Evolutionary conservation across 1,140 invertebrate genomes (phyloP), one percentile per base, ranked within the genome.

Genomic region (Panulirus ornatus): DNA sequence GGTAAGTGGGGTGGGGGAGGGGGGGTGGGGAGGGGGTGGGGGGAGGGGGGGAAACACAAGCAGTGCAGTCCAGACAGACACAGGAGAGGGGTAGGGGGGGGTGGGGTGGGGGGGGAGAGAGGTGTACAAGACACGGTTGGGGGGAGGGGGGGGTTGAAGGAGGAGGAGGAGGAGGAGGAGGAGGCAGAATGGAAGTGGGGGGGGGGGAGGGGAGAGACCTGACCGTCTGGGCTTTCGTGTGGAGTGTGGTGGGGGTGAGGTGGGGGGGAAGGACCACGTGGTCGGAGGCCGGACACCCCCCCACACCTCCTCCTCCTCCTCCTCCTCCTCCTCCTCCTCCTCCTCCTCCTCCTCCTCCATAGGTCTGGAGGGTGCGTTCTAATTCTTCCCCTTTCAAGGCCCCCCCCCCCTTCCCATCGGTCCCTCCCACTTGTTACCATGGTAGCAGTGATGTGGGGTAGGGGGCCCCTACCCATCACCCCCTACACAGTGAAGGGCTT

Each of bases 331-430:
- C n/a, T n/a, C n/a, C n/a, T n/a, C n/a, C n/a, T n/a, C n/a, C n/a
- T n/a, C n/a, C n/a, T n/a, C n/a, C n/a, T n/a, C n/a, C 42, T 73
- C 36, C 34, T 79, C 76, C 76, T 79, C 42, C 22, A n/a, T 9
- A 79, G 44, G 76, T 47, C 73, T 79, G 76, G 22, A 79, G 27
- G 51, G 76, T 51, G 76, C 44, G 76, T 40, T 42, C 76, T 79
- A 79, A 79, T 79, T 79, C 76, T n/a, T 79, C 73, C 76, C 76
- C 47, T 79, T 79, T n/a, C 47, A 51, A 42, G 38, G 42, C 76
- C 38, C 44, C 51, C 27, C 42, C 47, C 76, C 42, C n/a, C n/a
- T n/a, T 30, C n/a, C 30, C 70, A 2, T 34, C 27, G 30, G 11
- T 58, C 70, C 70, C 70, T 73, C 70, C 70, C 70, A 27, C 76